Evolutionary conservation across 2,113 vertebrate species (phyloP), one percentile per base, ranked within the genome.

Genomic region (Silurus glanis): DNA sequence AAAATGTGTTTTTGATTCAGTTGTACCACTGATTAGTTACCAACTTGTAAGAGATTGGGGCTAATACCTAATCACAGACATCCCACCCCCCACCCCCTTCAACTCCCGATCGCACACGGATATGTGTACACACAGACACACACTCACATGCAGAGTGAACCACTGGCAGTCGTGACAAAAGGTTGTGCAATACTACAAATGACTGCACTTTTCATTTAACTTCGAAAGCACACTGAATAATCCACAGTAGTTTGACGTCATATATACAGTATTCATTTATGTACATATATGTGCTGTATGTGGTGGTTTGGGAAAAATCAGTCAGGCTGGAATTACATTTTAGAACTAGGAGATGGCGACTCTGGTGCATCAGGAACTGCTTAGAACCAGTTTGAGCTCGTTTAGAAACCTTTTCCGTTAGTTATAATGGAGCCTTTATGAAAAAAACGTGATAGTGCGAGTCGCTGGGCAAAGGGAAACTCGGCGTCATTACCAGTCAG

Each of bases 121-220:
- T 37, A 37, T 37, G 5, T 5, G 64, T 25, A 69, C 64, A 74
- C 81, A 80, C 37, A 66, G 19, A 81, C 14, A 58, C 23, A 82
- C 51, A 47, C 23, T 16, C 45, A 14, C 67, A 56, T 3, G 58
- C 64, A 5, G 72, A 66, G 72, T 19, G 72, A 74, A 78, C 21
- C 45, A 69, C 19, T 59, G 53, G 28, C n/a, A 83, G 59, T 64
- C 55, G 61, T 59, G 76, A 59, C 49, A 25, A 83, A 62, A 86
- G 78, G 19, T 75, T 84, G 88, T 87, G 88, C 88, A 89, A 84
- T 89, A 89, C 74, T 75, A 67, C 86, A 84, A 21, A 59, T 64
- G 66, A 82, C 13, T 6, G 83, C 83, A 88, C 83, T 64, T 85
- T 79, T 69, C 51, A 80, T 66, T 72, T 17, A 79, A 75, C 12